A percentile compares a stretch with the other conserved stretches of the same genome.
phyloP scores from a whole-genome alignment of 1,140 invertebrate genomes.

The Bursaphelenchus mucronatus region DNA sequence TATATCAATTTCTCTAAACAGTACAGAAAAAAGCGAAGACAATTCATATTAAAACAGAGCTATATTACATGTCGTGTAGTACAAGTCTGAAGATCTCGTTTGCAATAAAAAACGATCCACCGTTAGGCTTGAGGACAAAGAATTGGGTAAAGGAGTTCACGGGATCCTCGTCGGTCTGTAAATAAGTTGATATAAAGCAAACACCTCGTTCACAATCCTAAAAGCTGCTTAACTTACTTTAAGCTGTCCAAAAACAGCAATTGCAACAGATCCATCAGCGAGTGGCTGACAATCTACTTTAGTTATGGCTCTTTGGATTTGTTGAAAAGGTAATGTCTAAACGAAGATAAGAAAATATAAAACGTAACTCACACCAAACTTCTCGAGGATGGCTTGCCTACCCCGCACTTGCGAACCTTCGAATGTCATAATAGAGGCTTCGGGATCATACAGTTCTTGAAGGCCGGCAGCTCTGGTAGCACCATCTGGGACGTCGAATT shows the following conservation, averaged over 20 bases:
- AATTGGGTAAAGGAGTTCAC: conserved; percentile 56
- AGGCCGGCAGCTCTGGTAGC: conserved; percentile 39
- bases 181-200: not conserved
- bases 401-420: conserved; percentile 56
- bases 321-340: conserved; percentile 53
- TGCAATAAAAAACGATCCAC: conserved; percentile 56
- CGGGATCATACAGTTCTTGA: conserved; percentile 51
- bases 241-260: conserved; percentile 58
- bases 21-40: conserved; percentile 21
- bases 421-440: conserved; percentile 59
- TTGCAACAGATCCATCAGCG: conserved; percentile 56
- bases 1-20: conserved; percentile 20
- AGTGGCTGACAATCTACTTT: conserved; percentile 59
- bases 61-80: conserved; percentile 53
- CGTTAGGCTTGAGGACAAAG: conserved; percentile 55
- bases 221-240: conserved; percentile 42
- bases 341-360: conserved; percentile 20
- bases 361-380: conserved; percentile 48
- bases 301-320: conserved; percentile 56
- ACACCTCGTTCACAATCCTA: conserved; percentile 15
- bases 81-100: conserved; percentile 61
- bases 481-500: conserved; percentile 55
- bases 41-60: conserved; percentile 10
- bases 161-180: conserved; percentile 59
- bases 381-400: conserved; percentile 52